Evolutionary conservation across 2,888 invertebrate species (phyloP), one percentile per base, ranked within the genome.

Genomic region (Mythimna impura): DNA sequence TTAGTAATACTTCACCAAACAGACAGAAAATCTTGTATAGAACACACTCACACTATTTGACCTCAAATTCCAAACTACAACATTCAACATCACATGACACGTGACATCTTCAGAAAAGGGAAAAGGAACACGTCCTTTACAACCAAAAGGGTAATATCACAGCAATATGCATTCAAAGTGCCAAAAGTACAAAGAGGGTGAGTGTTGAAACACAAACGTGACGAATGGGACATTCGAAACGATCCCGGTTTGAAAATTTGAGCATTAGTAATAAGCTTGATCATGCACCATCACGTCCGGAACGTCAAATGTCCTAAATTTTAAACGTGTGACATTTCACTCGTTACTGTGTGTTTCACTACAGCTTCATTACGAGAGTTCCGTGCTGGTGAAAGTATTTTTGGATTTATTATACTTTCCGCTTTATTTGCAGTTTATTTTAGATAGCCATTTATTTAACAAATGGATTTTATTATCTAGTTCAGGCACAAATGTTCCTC

Each of bases 181-280:
- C 78, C 82, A 86, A 85, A 78, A 86, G 83, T 81, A 87, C 83
- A 87, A 90, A 71, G 57, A 71, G 88, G 89, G 90, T 94, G 93
- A 89, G 88, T 80, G 72, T 81, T 78, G 60, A 89, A 88, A 91
- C 90, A 89, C 91, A 95, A 94, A 95, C 95, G 95, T 95, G 95
- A 94, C 94, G 87, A 90, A 89, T 87, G 82, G 86, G 82, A 87
- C 84, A 89, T 89, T 91, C 88, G 89, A 86, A 84, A 88, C 83
- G 89, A 88, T 86, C 81, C 84, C 85, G 83, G 86, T 77, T 86
- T 86, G 90, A 90, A 92, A 94, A 93, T 93, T 94, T 90, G 90
- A 91, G 92, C 91, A 90, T 92, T 90, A 82, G 87, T 95, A 95
- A 96, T 96, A 95, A 93, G 96, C 95, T 89, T 93, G 92, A 95